Conservation (phyloP, 2,797 vertebrate species). For the Macrochelys suwanniensis region DNA sequence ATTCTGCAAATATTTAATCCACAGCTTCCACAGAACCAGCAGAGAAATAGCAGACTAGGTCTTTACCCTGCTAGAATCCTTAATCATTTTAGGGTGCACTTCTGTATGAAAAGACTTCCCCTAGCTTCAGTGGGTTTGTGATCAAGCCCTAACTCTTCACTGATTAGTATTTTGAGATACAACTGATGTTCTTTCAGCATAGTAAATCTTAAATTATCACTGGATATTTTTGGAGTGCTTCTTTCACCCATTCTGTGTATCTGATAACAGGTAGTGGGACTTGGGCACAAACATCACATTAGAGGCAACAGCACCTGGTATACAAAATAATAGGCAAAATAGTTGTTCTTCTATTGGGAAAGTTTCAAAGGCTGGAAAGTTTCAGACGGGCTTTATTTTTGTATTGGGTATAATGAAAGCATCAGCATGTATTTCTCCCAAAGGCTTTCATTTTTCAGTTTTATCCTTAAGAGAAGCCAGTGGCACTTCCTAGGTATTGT, state of each 20-base stretch:
- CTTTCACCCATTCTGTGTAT: conserved; percentile 46
- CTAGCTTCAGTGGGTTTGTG: background rate
- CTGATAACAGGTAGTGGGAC: conserved; percentile 59
- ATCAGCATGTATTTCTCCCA: conserved; percentile 72
- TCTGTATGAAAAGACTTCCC: background rate
- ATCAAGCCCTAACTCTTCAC: conserved; percentile 69
- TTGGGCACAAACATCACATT: conserved; percentile 58
- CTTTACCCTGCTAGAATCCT: conserved; percentile 32
- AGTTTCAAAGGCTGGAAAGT: conserved; percentile 82
- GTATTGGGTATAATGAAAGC: conserved; percentile 78
- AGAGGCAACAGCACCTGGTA: conserved; percentile 35
- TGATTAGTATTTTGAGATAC: conserved; percentile 61
- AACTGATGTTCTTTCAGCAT: conserved; percentile 53
- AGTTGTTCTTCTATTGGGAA: conserved; percentile 72
- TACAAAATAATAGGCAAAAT: conserved; percentile 73
- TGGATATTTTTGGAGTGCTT: conserved; percentile 60
- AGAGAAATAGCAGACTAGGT: background rate
- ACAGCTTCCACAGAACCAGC: background rate
- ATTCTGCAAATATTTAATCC: conserved; percentile 15
- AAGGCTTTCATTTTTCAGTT: conserved; percentile 71
- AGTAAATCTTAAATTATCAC: conserved; percentile 67
- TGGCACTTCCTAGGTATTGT: conserved; percentile 68
- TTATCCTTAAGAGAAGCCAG: conserved; percentile 71
- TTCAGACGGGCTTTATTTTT: conserved; percentile 68
- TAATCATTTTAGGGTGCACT: conserved; percentile 52